Evolutionary conservation across 2,113 vertebrate genomes (phyloP).

Genomic region (Irena cyanogastra): DNA sequence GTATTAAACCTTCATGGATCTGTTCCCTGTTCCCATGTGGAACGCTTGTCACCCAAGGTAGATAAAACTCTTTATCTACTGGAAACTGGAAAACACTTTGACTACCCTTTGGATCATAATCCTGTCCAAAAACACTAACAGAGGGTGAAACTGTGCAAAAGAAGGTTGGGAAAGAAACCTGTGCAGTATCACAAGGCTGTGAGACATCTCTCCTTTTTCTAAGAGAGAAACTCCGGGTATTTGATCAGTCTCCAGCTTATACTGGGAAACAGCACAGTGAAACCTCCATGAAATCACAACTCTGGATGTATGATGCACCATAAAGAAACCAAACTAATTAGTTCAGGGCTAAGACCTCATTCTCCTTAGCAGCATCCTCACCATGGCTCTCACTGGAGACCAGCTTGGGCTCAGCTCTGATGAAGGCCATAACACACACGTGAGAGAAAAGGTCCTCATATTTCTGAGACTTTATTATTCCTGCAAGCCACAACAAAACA

Average conservation of each 20-base stretch:
- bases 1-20: not conserved
- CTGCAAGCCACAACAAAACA: not conserved
- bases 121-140: not conserved
- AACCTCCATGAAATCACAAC: not conserved
- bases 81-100: not conserved
- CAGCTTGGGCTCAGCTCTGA: not conserved
- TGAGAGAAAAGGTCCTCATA: not conserved
- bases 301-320: not conserved
- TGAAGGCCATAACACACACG: not conserved
- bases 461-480: conserved; percentile 42
- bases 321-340: not conserved
- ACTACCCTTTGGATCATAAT: not conserved
- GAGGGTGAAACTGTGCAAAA: not conserved
- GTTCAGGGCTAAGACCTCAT: not conserved
- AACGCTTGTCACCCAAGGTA: not conserved
- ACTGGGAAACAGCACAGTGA: not conserved
- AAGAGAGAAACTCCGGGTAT: not conserved
- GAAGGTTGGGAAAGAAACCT: not conserved
- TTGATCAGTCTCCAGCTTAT: not conserved
- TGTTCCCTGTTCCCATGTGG: not conserved
- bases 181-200: not conserved
- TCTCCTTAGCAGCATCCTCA: not conserved
- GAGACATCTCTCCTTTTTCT: not conserved
- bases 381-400: not conserved
- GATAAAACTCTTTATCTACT: not conserved